Percentiles rank a stretch among this genome's conserved stretches.
Evolutionary conservation across 2,888 invertebrate species (phyloP).

Genomic region (Falcaria lacertinaria): DNA sequence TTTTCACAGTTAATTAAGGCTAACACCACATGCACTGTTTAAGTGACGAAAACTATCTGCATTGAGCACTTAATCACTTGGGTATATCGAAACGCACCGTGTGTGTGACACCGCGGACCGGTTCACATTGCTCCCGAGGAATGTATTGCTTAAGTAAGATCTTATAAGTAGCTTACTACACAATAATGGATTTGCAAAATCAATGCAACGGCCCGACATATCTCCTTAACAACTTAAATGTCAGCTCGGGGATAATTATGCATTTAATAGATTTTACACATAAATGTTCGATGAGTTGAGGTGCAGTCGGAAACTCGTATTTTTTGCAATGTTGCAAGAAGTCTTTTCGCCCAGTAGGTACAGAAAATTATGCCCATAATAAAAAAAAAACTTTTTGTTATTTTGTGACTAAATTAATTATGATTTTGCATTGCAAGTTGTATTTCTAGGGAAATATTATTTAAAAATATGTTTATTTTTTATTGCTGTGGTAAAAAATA

Average conservation of each 20-base stretch:
- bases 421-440: too few species aligned
- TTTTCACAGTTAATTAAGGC: constrained; percentile 17
- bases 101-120: constrained; percentile 16
- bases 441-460: too few species aligned
- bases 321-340: too few species aligned
- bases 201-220: neutral
- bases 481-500: too few species aligned
- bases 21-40: constrained; percentile 10
- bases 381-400: too few species aligned
- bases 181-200: constrained; percentile 4
- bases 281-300: too few species aligned
- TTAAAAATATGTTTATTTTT: too few species aligned
- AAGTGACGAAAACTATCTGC: constrained; percentile 17
- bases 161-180: neutral
- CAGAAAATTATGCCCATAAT: too few species aligned
- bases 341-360: too few species aligned
- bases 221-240: constrained; percentile 19
- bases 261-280: too few species aligned
- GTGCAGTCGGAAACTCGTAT: too few species aligned
- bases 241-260: constrained; percentile 31
- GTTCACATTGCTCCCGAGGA: constrained; percentile 14
- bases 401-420: too few species aligned
- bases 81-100: constrained; percentile 18
- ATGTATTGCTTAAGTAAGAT: constrained; percentile 28
- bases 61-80: constrained; percentile 6